Conservation (phyloP, 2,888 invertebrate genomes). For the Monopis laevigella region DNA sequence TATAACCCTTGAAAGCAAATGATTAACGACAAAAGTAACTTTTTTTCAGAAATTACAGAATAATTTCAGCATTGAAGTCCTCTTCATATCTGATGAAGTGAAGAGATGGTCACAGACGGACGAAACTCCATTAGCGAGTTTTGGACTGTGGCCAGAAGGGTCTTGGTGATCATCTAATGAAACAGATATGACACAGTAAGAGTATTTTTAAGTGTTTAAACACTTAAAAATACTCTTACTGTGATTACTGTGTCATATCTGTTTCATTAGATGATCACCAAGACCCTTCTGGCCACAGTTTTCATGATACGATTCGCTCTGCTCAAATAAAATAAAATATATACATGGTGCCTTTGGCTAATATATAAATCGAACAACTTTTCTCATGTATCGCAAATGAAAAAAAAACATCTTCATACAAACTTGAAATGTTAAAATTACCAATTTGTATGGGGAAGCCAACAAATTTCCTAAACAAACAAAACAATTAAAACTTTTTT, state of each 20-base stretch:
- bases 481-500: no score
- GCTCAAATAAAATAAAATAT: no score
- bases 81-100: constrained; percentile 31
- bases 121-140: constrained; percentile 53
- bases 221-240: no score
- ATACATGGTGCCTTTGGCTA: no score
- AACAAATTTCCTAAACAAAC: no score
- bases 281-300: constrained; percentile 37
- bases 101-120: constrained; percentile 50
- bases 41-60: no score
- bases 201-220: no score
- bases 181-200: background rate
- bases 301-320: no score
- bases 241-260: constrained; percentile 1
- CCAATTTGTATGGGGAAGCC: no score
- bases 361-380: no score
- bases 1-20: no score
- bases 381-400: background rate
- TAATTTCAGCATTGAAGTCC: constrained; percentile 46
- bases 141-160: constrained; percentile 46
- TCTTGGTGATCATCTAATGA: constrained; percentile 19
- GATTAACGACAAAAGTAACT: no score
- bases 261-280: constrained; percentile 16
- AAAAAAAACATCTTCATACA: background rate
- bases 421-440: background rate